phyloP scores from a whole-genome alignment of 2,797 vertebrate genomes.

The Pangasius macronema region DNA sequence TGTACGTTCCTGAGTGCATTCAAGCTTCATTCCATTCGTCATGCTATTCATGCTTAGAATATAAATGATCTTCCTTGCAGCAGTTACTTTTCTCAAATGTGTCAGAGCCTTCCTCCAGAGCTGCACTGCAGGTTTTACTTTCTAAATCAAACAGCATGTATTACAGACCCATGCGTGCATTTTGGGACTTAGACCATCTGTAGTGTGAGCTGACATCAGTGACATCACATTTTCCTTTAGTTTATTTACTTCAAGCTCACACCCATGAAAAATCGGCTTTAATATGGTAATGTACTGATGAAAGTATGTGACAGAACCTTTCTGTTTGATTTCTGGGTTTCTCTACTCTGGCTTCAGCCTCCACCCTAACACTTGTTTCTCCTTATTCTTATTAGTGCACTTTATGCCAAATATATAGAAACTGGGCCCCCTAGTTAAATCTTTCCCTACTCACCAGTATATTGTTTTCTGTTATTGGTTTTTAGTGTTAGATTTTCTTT shows the following conservation, averaged over 20 bases:
- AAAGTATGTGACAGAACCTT: not conserved
- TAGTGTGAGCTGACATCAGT: not conserved
- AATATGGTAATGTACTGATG: not conserved
- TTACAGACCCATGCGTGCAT: not conserved
- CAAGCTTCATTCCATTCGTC: slow-evolving; percentile 55
- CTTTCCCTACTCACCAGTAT: not conserved
- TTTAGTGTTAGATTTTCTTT: not conserved
- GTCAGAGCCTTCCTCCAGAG: not conserved
- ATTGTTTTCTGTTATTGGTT: not conserved
- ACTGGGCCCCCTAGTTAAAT: not conserved
- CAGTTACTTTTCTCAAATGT: not conserved
- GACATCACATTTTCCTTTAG: not conserved
- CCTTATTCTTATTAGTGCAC: not conserved
- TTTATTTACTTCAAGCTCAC: slow-evolving; percentile 19
- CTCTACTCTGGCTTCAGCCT: not conserved
- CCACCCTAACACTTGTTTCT: not conserved
- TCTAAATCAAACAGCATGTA: not conserved
- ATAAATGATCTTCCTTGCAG: slow-evolving; percentile 48
- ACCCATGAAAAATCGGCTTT: slow-evolving; percentile 20
- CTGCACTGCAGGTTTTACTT: not conserved
- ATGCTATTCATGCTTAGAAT: slow-evolving; percentile 30
- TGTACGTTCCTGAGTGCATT: slow-evolving; percentile 29
- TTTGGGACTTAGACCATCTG: not conserved
- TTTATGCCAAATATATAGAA: slow-evolving; percentile 3
- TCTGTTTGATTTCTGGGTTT: not conserved